Evolutionary conservation across 2,888 invertebrate genomes (phyloP), one percentile per base, ranked within the genome.

Genomic region (Pyrocoelia pectoralis): DNA sequence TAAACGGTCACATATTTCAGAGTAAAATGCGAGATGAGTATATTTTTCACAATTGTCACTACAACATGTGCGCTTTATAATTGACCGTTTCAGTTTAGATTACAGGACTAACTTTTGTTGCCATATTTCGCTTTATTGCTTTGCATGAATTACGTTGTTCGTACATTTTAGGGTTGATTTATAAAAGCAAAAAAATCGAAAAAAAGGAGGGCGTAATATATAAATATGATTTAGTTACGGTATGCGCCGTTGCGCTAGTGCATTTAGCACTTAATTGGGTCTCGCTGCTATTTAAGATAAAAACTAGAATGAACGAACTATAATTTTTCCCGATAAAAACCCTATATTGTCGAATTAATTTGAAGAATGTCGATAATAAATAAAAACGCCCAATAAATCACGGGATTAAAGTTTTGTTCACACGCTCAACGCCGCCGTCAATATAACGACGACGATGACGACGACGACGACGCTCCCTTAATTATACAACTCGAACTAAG

Each of bases 1-100:
- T 52, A 59, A 59, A 59, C 60, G 24, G 54, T 49, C 49, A 48
- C 53, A 61, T 61, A 66, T 63, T 63, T 63, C 63, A 63, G 53
- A 40, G 57, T 64, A 61, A 59, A 63, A 67, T 69, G 63, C 61
- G 59, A 68, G 67, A 68, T 65, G 68, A 61, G 63, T 61, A 64
- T 66, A 69, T 71, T 71, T 71, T 71, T 70, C 67, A 69, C 61
- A 61, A 67, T 71, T 71, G 71, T 71, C 71, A 69, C 60, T 63
- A 68, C 68, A 71, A 70, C 66, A 63, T 71, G 71, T 65, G 71
- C 63, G 59, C 65, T 59, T 56, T 67, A 66, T 71, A 71, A 71
- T 69, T 71, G 70, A 71, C 68, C 67, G 67, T 64, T 69, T 57
- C 67, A 67, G 69, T 69, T 69, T 69, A 66, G 65, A 67, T 69